Conservation (phyloP, 2,888 invertebrate species). For the Graphium colonna region DNA sequence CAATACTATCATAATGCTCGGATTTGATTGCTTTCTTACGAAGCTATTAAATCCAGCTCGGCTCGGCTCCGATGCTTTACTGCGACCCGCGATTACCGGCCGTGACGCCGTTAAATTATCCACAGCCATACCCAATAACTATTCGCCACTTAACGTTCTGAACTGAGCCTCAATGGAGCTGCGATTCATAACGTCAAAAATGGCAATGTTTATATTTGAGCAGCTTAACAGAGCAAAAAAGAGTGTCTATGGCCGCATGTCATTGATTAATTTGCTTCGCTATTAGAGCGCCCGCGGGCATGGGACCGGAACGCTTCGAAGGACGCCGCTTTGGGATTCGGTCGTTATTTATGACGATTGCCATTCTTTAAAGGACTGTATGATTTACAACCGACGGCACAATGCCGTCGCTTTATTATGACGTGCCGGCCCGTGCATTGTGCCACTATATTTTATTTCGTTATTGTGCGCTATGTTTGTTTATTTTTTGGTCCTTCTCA, state of each 20-base stretch:
- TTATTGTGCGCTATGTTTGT: constrained; percentile 72
- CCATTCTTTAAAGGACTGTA: constrained; percentile 75
- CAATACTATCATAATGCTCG: constrained; percentile 75
- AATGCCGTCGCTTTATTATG: constrained; percentile 77
- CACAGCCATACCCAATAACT: constrained; percentile 28
- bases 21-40: constrained; percentile 74
- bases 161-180: not conserved
- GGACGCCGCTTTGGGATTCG: constrained; percentile 59
- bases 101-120: constrained; percentile 52
- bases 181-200: not conserved
- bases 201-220: constrained; percentile 7
- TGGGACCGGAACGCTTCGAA: constrained; percentile 58
- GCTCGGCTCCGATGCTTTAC: constrained; percentile 58
- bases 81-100: constrained; percentile 52
- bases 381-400: constrained; percentile 73
- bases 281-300: constrained; percentile 54
- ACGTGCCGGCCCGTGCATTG: constrained; percentile 74
- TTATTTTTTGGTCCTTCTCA: constrained; percentile 73
- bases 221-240: constrained; percentile 42
- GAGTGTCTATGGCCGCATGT: constrained; percentile 42
- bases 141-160: constrained; percentile 26
- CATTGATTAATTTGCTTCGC: constrained; percentile 72
- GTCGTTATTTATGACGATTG: constrained; percentile 71
- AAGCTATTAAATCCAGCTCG: constrained; percentile 69
- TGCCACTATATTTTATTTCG: constrained; percentile 70